These are phyloP conservation scores for Hirudo medicinalis DNA, from an alignment of 1,140 invertebrate species.

Conservation along the genomic window DNA sequence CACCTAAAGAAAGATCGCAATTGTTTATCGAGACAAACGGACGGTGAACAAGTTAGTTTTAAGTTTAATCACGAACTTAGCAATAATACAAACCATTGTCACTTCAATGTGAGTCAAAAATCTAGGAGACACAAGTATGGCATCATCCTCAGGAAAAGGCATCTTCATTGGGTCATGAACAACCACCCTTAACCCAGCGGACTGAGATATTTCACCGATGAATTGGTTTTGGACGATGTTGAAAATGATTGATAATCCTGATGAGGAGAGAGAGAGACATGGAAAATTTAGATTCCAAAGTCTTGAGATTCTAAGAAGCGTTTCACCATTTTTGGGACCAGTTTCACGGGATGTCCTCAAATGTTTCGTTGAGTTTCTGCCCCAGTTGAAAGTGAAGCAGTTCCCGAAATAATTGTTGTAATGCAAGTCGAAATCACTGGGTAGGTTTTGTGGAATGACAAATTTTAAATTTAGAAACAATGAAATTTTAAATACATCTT, in stretches of 20 bases:
- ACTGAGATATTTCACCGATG: slow-evolving; percentile 11
- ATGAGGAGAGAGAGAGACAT: too few species aligned
- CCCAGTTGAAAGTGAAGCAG: slow-evolving; percentile 12
- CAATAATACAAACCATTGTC: slow-evolving; percentile 10
- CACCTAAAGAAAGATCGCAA: neutral
- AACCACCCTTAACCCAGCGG: slow-evolving; percentile 16
- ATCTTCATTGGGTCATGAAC: slow-evolving; percentile 18
- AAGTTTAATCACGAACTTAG: neutral
- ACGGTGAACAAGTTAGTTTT: neutral
- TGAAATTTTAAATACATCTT: too few species aligned
- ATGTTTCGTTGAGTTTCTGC: neutral
- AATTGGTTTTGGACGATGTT: slow-evolving; percentile 16
- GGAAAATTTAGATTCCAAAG: too few species aligned
- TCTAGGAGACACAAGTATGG: slow-evolving; percentile 5
- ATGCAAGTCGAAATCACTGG: neutral
- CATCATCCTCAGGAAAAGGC: slow-evolving; percentile 23
- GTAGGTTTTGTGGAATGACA: too few species aligned
- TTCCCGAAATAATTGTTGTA: slow-evolving; percentile 3
- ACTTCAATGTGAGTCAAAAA: neutral
- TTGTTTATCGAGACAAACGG: neutral
- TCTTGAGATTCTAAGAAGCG: too few species aligned
- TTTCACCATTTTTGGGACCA: neutral
- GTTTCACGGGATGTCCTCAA: neutral
- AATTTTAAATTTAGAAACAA: too few species aligned
- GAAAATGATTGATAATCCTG: slow-evolving; percentile 16